Base-by-base conservation (phyloP, 2,888 invertebrate species). In the Leptarthrus brevirostris region DNA sequence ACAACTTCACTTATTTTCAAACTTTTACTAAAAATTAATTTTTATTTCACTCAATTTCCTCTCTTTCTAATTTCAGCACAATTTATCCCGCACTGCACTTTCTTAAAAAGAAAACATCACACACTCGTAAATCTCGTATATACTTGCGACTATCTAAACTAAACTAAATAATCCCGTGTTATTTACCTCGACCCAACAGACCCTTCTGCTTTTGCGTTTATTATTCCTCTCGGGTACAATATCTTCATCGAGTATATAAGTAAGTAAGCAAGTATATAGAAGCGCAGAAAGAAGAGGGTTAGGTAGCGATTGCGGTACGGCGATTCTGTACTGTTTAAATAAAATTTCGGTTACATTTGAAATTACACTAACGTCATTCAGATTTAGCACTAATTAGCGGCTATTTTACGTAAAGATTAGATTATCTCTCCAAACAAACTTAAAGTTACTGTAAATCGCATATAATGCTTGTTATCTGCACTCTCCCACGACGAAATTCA, bases 161-260 rank as follows among this genome's bases (percentile, higher is more conserved):
- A n/a, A n/a, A n/a, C n/a, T n/a, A n/a, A n/a, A n/a, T n/a, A n/a
- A 36, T 18, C 36, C 58, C 36, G 22, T 12, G 58, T 18, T 58
- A 58, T 58, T 8, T 58, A 36, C 30, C 8, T 30, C 30, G 40
- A 40, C 8, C 8, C 8, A 40, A 30, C 40, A 18, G 58, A 58
- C 58, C 58, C 58, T 58, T 58, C n/a, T n/a, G n/a, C n/a, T n/a
- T 30, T 36, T 3, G 36, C 10, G 56, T n/a, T 58, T 58, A 58
- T 36, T 34, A 58, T 58, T 16, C 58, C 58, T 34, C 58, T 24
- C 58, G 58, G 58, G 26, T 58, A 10, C 40, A 3, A 40, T 6
- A 8, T 30, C 3, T 8, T 30, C 30, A 8, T 30, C n/a, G 12
- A 12, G 2, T 40, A 40, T n/a, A 40, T 40, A 40, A 12, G n/a